These are phyloP conservation scores for Zhuqinia jingwanae DNA, from an alignment of 2,888 invertebrate genomes.

Conservation along the genomic window DNA sequence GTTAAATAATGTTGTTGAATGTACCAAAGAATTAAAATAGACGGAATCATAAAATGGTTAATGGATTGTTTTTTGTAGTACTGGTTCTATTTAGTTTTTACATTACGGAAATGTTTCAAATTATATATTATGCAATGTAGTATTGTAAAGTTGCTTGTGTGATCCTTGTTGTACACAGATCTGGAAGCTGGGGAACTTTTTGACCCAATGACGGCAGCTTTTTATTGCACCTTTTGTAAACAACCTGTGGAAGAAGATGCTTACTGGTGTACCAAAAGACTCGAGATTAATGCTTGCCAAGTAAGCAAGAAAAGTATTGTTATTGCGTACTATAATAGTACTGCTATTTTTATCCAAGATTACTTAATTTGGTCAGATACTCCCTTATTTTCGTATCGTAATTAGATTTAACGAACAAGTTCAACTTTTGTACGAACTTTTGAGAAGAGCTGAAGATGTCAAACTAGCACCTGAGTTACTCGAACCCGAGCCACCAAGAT, in stretches of 20 bases:
- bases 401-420: slow-evolving; percentile 93
- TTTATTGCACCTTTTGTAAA: slow-evolving; percentile 94
- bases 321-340: not conserved
- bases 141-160: too few species aligned
- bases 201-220: slow-evolving; percentile 91
- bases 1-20: not conserved
- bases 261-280: slow-evolving; percentile 95
- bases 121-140: too few species aligned
- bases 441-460: slow-evolving; percentile 95
- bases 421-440: slow-evolving; percentile 93
- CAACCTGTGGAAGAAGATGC: slow-evolving; percentile 96
- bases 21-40: not conserved
- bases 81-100: too few species aligned
- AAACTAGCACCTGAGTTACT: slow-evolving; percentile 95
- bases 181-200: slow-evolving; percentile 77
- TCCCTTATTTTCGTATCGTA: too few species aligned
- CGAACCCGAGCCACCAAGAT: slow-evolving; percentile 93
- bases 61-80: too few species aligned
- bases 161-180: slow-evolving; percentile 29
- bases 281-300: slow-evolving; percentile 92
- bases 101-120: too few species aligned
- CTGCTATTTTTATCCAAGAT: too few species aligned
- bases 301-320: slow-evolving; percentile 49
- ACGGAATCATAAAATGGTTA: too few species aligned
- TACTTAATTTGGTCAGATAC: too few species aligned